Conservation (phyloP, 2,888 invertebrate species). For the Apantesis nais region DNA sequence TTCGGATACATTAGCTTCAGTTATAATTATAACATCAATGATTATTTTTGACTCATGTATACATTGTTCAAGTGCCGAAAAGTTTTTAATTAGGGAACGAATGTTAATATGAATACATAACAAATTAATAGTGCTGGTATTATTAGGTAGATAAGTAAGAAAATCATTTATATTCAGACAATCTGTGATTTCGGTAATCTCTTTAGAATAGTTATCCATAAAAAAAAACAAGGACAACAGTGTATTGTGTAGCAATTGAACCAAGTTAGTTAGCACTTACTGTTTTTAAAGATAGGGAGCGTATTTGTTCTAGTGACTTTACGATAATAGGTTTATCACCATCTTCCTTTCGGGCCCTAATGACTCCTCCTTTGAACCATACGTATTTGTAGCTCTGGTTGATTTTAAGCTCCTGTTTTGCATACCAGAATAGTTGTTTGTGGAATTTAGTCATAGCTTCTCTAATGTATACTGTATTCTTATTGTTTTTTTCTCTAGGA, state of each 20-base stretch:
- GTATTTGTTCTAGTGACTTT: not conserved
- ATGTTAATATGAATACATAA: slow-evolving; percentile 17
- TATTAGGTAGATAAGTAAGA: slow-evolving; percentile 1
- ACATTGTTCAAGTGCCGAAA: slow-evolving; percentile 8
- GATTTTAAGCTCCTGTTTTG: slow-evolving; percentile 19
- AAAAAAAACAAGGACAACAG: too few relatives aligned
- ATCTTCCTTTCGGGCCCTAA: slow-evolving; percentile 11
- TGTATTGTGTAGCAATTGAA: not conserved
- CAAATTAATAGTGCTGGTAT: not conserved
- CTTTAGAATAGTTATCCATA: not conserved
- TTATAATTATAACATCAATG: slow-evolving; percentile 6
- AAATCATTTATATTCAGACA: slow-evolving; percentile 10
- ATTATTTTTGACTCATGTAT: not conserved
- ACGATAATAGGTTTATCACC: slow-evolving; percentile 4
- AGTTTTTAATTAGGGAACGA: slow-evolving; percentile 16
- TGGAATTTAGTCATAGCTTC: slow-evolving; percentile 16
- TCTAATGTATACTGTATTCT: slow-evolving; percentile 8
- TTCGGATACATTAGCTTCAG: too few relatives aligned
- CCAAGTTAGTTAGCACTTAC: not conserved
- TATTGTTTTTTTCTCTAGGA: not conserved
- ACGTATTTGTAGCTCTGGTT: slow-evolving; percentile 17
- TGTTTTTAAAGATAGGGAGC: not conserved
- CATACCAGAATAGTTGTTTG: slow-evolving; percentile 18
- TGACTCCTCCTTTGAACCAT: slow-evolving; percentile 16
- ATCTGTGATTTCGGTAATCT: slow-evolving; percentile 11